These are phyloP conservation scores for Corvus moneduloides DNA, from an alignment of 2,113 vertebrate genomes.

Conservation along the genomic window DNA sequence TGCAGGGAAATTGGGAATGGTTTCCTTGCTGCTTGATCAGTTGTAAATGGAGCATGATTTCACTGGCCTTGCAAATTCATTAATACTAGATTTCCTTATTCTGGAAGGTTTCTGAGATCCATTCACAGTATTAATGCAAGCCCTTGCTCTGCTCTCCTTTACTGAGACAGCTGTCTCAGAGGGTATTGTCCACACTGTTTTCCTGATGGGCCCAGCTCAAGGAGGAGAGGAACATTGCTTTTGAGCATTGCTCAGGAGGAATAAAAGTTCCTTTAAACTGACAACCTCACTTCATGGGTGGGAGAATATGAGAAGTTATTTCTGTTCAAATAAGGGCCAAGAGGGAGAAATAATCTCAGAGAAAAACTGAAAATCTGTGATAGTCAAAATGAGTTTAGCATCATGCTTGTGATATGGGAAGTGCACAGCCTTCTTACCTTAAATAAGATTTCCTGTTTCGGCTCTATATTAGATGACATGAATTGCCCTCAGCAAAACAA, in stretches of 20 bases:
- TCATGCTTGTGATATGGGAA: not conserved
- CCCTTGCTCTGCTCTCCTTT: not conserved
- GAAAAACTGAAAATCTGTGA: not conserved
- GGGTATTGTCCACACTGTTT: not conserved
- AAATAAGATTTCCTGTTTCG: not conserved
- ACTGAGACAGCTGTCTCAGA: not conserved
- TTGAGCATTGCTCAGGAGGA: not conserved
- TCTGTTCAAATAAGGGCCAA: not conserved
- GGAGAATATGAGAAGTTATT: not conserved
- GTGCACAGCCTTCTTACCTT: not conserved
- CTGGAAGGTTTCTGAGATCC: not conserved
- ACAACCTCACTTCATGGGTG: not conserved
- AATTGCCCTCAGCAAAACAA: slow-evolving; percentile 33
- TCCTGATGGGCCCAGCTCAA: not conserved
- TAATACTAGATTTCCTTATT: not conserved
- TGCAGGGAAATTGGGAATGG: not conserved
- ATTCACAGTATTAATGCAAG: not conserved
- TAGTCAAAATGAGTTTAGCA: not conserved
- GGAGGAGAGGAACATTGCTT: not conserved
- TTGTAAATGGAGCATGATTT: not conserved
- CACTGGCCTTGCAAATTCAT: not conserved
- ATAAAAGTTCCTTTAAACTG: not conserved
- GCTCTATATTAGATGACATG: not conserved
- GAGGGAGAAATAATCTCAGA: not conserved
- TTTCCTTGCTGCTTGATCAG: not conserved